phyloP scores from a whole-genome alignment of 2,888 invertebrate genomes.

The Eristalis tenax region DNA sequence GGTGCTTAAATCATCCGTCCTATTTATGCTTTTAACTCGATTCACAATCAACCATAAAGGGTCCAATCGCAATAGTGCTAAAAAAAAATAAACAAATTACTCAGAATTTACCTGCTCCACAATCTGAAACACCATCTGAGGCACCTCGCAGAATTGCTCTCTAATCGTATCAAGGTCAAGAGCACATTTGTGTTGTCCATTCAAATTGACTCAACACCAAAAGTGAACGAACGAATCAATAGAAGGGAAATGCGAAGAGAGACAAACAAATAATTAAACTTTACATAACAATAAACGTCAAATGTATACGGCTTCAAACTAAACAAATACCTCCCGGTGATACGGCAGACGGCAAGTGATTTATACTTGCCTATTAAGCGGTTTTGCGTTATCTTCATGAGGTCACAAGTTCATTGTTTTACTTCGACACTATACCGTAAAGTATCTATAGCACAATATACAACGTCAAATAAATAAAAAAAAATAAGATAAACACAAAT shows the following conservation, averaged over 20 bases:
- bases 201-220: not conserved
- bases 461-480: not conserved
- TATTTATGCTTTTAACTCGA: too few species aligned
- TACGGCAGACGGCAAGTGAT: constrained; percentile 11
- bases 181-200: not conserved
- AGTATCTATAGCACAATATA: not conserved
- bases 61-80: not conserved
- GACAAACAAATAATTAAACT: constrained; percentile 35
- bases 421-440: constrained; percentile 7
- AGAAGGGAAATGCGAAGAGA: constrained; percentile 13
- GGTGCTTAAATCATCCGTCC: not conserved
- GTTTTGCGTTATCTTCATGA: constrained; percentile 28
- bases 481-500: not conserved
- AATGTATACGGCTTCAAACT: not conserved
- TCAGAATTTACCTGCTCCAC: not conserved
- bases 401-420: constrained; percentile 40
- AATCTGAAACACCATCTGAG: not conserved
- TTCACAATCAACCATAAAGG: not conserved
- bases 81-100: not conserved
- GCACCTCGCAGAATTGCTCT: not conserved
- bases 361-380: constrained; percentile 6
- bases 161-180: constrained; percentile 1
- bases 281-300: constrained; percentile 44
- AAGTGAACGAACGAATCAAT: not conserved
- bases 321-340: constrained; percentile 19